Evolutionary conservation across 2,888 invertebrate genomes (phyloP).

Genomic region (Mechanitis messenoides): DNA sequence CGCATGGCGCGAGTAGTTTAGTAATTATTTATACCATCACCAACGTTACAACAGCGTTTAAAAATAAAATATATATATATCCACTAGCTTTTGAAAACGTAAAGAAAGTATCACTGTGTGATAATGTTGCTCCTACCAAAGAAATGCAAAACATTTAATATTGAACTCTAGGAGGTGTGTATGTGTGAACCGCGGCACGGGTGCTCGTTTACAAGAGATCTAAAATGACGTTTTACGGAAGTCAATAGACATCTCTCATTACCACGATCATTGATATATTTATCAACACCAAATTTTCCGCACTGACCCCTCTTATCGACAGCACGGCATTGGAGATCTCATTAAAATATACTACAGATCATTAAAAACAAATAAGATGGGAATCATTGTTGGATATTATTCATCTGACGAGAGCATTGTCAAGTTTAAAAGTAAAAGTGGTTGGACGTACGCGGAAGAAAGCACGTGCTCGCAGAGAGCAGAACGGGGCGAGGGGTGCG

Average conservation of each 20-base stretch:
- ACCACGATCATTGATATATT: background rate
- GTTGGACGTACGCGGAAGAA: slow-evolving; percentile 61
- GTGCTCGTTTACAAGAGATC: background rate
- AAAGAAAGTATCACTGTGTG: background rate
- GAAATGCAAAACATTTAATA: background rate
- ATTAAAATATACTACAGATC: background rate
- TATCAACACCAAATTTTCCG: slow-evolving; percentile 26
- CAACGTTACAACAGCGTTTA: background rate
- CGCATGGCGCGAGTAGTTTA: background rate
- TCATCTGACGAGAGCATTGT: slow-evolving; percentile 30
- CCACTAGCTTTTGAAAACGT: background rate
- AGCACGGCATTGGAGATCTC: background rate
- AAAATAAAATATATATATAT: background rate
- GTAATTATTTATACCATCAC: background rate
- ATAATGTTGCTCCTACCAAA: background rate
- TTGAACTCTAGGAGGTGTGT: background rate
- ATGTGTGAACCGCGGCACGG: background rate
- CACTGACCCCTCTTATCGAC: slow-evolving; percentile 25
- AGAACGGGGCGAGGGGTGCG: slow-evolving; percentile 33
- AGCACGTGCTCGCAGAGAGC: slow-evolving; percentile 28
- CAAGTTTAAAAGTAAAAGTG: slow-evolving; percentile 70
- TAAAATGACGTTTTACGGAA: slow-evolving; percentile 2
- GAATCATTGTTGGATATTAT: background rate
- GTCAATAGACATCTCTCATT: background rate
- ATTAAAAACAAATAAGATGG: background rate